Percentiles rank a stretch among this genome's conserved stretches.
Evolutionary conservation across 2,113 vertebrate genomes (phyloP).

Genomic region (Scortum barcoo): DNA sequence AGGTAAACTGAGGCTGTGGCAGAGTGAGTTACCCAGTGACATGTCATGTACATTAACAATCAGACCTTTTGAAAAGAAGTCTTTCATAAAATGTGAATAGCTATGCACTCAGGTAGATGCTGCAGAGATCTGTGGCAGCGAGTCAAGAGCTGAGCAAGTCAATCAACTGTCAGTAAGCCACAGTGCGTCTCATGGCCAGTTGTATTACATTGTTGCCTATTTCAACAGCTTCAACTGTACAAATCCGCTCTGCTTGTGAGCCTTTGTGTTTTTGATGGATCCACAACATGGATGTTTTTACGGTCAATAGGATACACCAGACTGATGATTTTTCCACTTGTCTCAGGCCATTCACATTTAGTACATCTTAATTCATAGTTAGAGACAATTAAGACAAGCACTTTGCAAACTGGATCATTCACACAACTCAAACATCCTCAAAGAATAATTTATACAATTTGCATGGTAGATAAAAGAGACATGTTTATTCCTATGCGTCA

Average conservation of each 20-base stretch:
- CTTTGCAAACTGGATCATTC: constrained; percentile 45
- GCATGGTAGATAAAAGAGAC: constrained; percentile 32
- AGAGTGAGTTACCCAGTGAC: too few relatives aligned
- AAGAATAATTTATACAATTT: constrained; percentile 41
- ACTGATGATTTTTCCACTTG: constrained; percentile 4
- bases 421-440: constrained; percentile 17
- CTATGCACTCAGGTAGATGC: neutral
- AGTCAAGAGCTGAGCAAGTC: neutral
- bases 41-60: neutral
- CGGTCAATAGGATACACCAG: neutral
- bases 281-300: neutral
- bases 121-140: neutral
- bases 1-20: too few relatives aligned
- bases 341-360: constrained; percentile 31
- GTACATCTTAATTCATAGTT: constrained; percentile 14
- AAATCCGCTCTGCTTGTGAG: neutral
- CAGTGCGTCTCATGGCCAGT: too few relatives aligned
- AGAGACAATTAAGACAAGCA: constrained; percentile 36
- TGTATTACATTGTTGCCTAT: too few relatives aligned
- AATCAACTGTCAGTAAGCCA: neutral
- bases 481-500: constrained; percentile 9
- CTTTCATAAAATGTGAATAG: neutral
- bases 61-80: neutral
- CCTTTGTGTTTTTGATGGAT: neutral
- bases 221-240: too few relatives aligned